Base-by-base conservation (phyloP, 2,113 vertebrate species). In the Talpa occidentalis region DNA sequence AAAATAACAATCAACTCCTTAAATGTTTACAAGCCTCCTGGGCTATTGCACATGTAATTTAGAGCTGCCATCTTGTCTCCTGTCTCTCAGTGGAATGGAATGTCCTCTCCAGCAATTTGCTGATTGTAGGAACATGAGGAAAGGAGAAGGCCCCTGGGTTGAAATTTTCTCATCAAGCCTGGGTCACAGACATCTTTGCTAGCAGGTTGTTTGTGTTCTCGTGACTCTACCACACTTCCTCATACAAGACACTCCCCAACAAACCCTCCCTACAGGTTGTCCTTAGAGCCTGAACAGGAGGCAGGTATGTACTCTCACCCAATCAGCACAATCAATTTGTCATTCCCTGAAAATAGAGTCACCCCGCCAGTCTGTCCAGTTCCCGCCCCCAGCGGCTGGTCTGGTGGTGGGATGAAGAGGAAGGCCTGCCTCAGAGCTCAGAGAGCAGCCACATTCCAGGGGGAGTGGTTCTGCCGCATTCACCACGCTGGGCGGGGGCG, bases 261-360 rank as follows among this genome's bases (percentile, higher is more conserved):
- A 97, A 95, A 88, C 88, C 93, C 91, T 70, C 92, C 95, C 96
- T 72, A 74, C 90, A 97, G 64, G 69, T 28, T 95, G 94, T 96
- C 97, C 95, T 97, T 81, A 72, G 93, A 97, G 80, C 86, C 90
- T 96, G 92, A 92, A 97, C 70, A 95, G 95, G 94, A 97, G 97
- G 96, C 94, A 59, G 67, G 84, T 70, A 32, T 98, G 94, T 85
- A 97, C 98, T 98, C 98, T 98, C 97, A 97, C 97, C 96, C 97
- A 97, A 98, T 98, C 98, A 98, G 97, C 93, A 37, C 96, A 90
- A 97, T 92, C 97, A 97, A 94, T 97, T 97, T 97, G 98, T 98
- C 97, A 98, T 98, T 95, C 93, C 92, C 98, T 97, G 98, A 98
- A 98, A 98, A 98, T 98, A 98, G 98, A 98, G 97, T 90, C 47